These are phyloP conservation scores for Dilophus febrilis DNA, from an alignment of 2,888 invertebrate genomes.

Conservation along the genomic window DNA sequence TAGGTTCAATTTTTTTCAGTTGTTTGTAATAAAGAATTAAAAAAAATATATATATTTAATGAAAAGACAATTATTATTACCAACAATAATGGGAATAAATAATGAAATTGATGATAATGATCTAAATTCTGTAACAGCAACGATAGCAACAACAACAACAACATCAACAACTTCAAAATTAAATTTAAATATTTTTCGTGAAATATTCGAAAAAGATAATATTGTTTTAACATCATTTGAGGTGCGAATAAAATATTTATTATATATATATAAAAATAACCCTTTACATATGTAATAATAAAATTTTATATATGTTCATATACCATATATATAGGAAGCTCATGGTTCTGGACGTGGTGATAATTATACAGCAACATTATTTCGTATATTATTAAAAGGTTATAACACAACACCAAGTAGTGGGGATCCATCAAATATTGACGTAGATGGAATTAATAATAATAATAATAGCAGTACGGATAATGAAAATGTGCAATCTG, in stretches of 20 bases:
- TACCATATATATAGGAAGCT: slow-evolving; percentile 40
- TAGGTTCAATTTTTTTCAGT: no score
- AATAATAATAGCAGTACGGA: slow-evolving; percentile 15
- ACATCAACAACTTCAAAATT: slow-evolving; percentile 17
- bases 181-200: slow-evolving; percentile 37
- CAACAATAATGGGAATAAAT: no score
- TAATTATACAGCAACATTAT: slow-evolving; percentile 57
- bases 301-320: background rate
- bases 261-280: background rate
- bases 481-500: no score
- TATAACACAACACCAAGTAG: slow-evolving; percentile 7
- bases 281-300: background rate
- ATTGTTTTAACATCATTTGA: slow-evolving; percentile 37
- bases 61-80: no score
- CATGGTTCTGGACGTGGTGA: slow-evolving; percentile 57
- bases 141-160: no score
- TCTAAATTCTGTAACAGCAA: no score
- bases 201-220: slow-evolving; percentile 35
- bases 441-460: slow-evolving; percentile 6
- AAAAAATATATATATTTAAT: no score
- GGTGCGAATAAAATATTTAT: slow-evolving; percentile 16
- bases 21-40: no score
- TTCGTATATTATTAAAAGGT: slow-evolving; percentile 44
- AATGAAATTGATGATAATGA: no score
- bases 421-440: no score